These are phyloP conservation scores for Eulithis testata DNA, from an alignment of 2,888 invertebrate species.

Conservation along the genomic window DNA sequence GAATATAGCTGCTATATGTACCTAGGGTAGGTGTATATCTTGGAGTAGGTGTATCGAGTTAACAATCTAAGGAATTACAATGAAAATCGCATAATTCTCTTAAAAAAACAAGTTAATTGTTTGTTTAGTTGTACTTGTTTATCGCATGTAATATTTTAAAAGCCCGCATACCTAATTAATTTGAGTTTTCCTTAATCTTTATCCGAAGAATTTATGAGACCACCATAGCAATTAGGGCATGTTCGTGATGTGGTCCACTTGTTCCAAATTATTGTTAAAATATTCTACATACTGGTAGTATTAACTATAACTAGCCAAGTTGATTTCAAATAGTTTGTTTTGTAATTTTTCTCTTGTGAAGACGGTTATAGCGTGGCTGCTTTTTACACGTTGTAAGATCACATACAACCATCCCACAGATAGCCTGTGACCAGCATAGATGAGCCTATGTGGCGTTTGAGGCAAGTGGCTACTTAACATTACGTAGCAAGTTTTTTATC, in stretches of 20 bases:
- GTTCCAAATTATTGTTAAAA: slow-evolving; percentile 38
- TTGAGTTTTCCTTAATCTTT: slow-evolving; percentile 55
- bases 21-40: background rate
- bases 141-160: slow-evolving; percentile 49
- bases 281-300: slow-evolving; percentile 14
- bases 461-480: too few relatives aligned
- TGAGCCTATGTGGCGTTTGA: too few relatives aligned
- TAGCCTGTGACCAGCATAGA: too few relatives aligned
- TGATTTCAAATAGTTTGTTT: too few relatives aligned
- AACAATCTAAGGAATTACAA: slow-evolving; percentile 22
- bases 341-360: too few relatives aligned
- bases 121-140: slow-evolving; percentile 30
- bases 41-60: background rate
- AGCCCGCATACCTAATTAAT: slow-evolving; percentile 70
- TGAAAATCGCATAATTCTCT: slow-evolving; percentile 24
- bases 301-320: background rate
- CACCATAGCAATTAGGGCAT: slow-evolving; percentile 60
- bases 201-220: slow-evolving; percentile 76
- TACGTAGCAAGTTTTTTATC: too few relatives aligned
- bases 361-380: too few relatives aligned
- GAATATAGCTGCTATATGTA: too few relatives aligned
- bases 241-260: slow-evolving; percentile 34
- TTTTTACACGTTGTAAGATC: too few relatives aligned
- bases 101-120: slow-evolving; percentile 27
- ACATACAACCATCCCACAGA: too few relatives aligned